Evolutionary conservation across 2,888 invertebrate genomes (phyloP), one percentile per base, ranked within the genome.

Genomic region (Trissolcus japonicus): DNA sequence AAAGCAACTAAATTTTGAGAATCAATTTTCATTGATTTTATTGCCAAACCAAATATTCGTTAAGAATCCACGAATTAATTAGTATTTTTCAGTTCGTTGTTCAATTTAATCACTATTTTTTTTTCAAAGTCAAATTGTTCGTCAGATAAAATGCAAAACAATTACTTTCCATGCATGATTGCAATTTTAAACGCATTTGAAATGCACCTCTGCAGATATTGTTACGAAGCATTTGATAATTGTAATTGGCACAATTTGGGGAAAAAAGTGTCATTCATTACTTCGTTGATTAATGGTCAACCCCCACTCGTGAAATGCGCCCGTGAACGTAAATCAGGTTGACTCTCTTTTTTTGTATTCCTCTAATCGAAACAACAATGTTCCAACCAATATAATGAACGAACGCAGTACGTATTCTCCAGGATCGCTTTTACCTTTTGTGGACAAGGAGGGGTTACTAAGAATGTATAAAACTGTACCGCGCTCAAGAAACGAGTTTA

Each of bases 391-490:
- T 35, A 35, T 76, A 65, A 85, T 86, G 84, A 84, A 83, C 85
- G 83, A 82, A 81, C 81, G 79, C 81, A 78, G 79, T 80, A 79
- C 80, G 79, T 76, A 14, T 19, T 68, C 65, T 76, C 79, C 81
- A 82, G 41, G 43, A 57, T 83, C 81, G 84, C 86, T 85, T 86
- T 86, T 86, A 85, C 85, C 84, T 85, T 83, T 84, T 79, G 76
- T 71, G 65, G 69, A 61, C 76, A 65, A 85, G 86, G 83, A 86
- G 86, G 87, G 87, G 83, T 81, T 82, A 65, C 79, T 72, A 74
- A 80, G 83, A 80, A 61, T 74, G 82, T 87, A 87, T 87, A 87
- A 87, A 87, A 87, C 83, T 79, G 85, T 83, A 84, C 82, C 82
- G 67, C 80, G 77, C 82, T 80, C 80, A 82, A 19, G 82, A 81